These are phyloP conservation scores for Himalopsyche kuldschensis DNA, from an alignment of 2,888 invertebrate species.

Conservation along the genomic window DNA sequence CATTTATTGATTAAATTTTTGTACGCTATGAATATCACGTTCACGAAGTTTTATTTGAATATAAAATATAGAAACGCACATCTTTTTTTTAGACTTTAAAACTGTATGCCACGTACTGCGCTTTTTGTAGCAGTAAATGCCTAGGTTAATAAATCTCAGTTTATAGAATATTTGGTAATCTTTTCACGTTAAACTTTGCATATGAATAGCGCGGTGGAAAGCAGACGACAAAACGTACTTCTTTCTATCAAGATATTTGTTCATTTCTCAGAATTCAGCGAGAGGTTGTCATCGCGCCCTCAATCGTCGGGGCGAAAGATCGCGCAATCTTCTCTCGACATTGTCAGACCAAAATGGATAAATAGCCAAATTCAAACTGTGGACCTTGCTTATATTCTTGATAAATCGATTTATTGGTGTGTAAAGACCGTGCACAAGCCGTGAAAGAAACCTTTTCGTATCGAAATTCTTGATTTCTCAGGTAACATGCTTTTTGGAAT, in stretches of 20 bases:
- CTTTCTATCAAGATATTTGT: constrained; percentile 2
- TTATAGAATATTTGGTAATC: background rate
- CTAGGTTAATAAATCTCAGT: background rate
- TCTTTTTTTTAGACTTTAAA: too few relatives aligned
- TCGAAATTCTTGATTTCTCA: background rate
- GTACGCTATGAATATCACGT: too few relatives aligned
- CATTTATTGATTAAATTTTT: too few relatives aligned
- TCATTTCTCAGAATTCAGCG: background rate
- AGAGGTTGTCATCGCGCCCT: background rate
- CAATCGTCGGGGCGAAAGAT: background rate
- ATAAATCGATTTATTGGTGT: background rate
- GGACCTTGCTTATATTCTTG: background rate
- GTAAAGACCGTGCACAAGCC: background rate
- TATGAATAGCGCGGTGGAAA: background rate
- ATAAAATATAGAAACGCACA: too few relatives aligned
- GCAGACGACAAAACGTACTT: background rate
- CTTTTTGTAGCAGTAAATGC: too few relatives aligned
- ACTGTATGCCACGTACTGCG: too few relatives aligned
- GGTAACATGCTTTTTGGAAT: background rate
- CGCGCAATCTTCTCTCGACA: background rate
- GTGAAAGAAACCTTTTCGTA: background rate
- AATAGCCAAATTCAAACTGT: background rate
- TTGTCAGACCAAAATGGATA: background rate
- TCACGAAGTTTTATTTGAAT: too few relatives aligned
- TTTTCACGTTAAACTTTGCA: background rate